Evolutionary conservation across 2,888 invertebrate species (phyloP), one percentile per base, ranked within the genome.

Genomic region (Eugnorisma glareosa): DNA sequence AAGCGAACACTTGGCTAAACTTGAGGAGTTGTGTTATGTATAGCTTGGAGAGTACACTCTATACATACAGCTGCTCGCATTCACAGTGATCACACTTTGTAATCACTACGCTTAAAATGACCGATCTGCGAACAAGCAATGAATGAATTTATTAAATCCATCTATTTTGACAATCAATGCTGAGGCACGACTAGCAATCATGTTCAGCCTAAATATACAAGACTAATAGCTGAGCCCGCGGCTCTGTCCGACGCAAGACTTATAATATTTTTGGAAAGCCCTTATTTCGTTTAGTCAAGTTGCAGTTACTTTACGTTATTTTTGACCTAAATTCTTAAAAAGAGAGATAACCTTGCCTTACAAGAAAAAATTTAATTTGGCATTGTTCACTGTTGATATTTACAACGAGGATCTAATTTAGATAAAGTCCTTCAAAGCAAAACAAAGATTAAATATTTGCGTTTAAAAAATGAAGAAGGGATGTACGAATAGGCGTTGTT

Each of bases 161-260:
- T 82, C 64, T 76, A 75, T 64, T 75, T 63, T 75, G 43, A 40
- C 51, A 63, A 54, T 77, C 51, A 75, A 77, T 77, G 76, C 77
- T 40, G 37, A 15, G 21, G 54, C 77, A 77, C 77, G 76, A 31
- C 54, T 40, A 18, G 28, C 21, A 45, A 31, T 45, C 63, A 45
- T 48, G 76, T 45, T 45, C 77, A 54, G 82, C 82, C 75, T 77
- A 75, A 77, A 82, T 51, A 54, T 40, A 28, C 21, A 48, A 37
- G 59, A 72, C 40, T 40, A n/a, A n/a, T n/a, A 48, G 73, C 31
- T n/a, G n/a, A 28, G 40, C 31, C 21, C 59, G 77, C 24, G 81
- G 48, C 31, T 48, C 6, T 21, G 59, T 31, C 31, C 31, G 76
- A 18, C 24, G n/a, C 24, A 13, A 37, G 35, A 28, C 43, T 35